Conservation (phyloP, 1,140 invertebrate species). For the Brachionus plicatilis region DNA sequence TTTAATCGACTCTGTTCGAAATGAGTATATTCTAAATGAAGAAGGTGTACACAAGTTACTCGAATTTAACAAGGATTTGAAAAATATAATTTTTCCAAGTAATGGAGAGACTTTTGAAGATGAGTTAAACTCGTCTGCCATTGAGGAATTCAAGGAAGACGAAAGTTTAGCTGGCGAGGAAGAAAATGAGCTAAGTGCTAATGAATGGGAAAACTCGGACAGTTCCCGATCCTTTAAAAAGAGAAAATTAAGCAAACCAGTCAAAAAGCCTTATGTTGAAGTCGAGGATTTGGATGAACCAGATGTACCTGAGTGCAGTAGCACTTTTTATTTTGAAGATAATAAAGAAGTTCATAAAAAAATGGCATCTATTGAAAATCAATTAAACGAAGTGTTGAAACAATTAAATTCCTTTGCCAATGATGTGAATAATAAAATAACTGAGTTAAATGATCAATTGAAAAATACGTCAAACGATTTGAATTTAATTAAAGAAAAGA, state of each 20-base stretch:
- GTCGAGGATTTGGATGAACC: not conserved
- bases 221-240: not conserved
- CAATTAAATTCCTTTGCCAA: not conserved
- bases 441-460: not conserved
- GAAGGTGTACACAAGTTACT: not conserved
- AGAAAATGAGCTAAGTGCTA: not conserved
- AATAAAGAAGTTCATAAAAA: not conserved
- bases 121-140: not conserved
- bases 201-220: not conserved
- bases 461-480: not conserved
- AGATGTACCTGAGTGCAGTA: not conserved
- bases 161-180: not conserved
- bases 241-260: constrained; percentile 6
- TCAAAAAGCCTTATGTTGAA: not conserved
- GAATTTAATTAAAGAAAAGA: not conserved
- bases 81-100: not conserved
- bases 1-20: constrained; percentile 24
- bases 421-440: not conserved
- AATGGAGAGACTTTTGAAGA: not conserved
- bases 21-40: constrained; percentile 8
- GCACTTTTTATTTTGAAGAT: not conserved
- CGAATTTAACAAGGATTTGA: constrained; percentile 13
- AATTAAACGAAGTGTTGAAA: not conserved
- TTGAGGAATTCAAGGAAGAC: not conserved
- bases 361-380: not conserved